A percentile compares a stretch with the other conserved stretches of the same genome.
phyloP scores from a whole-genome alignment of 1,140 invertebrate genomes.

The Mya arenaria region DNA sequence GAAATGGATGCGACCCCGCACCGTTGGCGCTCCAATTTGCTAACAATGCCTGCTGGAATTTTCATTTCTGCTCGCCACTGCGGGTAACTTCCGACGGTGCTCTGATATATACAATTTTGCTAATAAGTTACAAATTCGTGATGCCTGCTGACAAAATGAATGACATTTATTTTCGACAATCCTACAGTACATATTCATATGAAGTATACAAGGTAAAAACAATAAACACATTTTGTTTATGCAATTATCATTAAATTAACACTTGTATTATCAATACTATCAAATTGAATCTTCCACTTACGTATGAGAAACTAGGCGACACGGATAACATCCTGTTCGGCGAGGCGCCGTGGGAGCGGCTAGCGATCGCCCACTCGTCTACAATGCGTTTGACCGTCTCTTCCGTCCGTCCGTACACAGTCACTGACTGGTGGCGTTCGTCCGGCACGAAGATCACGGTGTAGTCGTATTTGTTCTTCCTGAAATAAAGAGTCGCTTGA shows the following conservation, averaged over 20 bases:
- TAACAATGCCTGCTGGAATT: conserved; percentile 29
- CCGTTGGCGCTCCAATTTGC: conserved; percentile 25
- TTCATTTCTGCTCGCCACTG: conserved; percentile 39
- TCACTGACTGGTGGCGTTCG: conserved; percentile 3
- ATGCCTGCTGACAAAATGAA: too few species aligned
- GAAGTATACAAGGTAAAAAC: too few species aligned
- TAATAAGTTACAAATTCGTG: too few species aligned
- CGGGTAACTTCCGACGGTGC: not conserved
- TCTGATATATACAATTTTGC: conserved; percentile 25
- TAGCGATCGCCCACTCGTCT: conserved; percentile 12
- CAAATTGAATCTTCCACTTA: too few species aligned
- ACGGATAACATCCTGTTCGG: not conserved
- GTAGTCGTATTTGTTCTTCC: conserved; percentile 25
- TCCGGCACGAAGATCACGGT: conserved; percentile 29
- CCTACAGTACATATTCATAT: too few species aligned
- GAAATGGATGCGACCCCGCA: conserved; percentile 11
- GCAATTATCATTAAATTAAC: too few species aligned
- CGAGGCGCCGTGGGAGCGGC: not conserved
- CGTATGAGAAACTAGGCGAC: conserved; percentile 36
- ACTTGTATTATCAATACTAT: too few species aligned
- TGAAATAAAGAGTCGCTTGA: too few species aligned
- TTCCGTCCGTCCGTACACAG: conserved; percentile 33
- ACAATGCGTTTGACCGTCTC: conserved; percentile 14
- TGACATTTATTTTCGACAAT: too few species aligned
- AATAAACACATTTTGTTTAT: too few species aligned